Conservation (phyloP, 2,113 vertebrate species). For the Salvelinus namaycush region DNA sequence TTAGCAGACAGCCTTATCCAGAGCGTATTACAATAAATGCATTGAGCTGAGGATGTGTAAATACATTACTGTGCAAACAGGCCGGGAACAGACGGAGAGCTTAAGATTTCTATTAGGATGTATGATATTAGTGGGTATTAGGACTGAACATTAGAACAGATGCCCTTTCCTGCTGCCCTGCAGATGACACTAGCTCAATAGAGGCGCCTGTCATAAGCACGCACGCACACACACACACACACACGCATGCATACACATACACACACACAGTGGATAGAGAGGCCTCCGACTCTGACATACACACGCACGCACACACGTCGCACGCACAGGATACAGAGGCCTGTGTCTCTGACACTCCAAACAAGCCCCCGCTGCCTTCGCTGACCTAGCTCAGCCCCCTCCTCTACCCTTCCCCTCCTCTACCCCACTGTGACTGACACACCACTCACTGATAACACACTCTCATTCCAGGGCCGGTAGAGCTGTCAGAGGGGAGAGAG, state of each 20-base stretch:
- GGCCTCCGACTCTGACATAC: too few species aligned
- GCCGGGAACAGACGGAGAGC: not conserved
- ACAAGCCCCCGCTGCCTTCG: slow-evolving; percentile 17
- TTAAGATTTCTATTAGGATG: not conserved
- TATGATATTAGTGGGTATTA: not conserved
- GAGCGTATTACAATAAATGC: too few species aligned
- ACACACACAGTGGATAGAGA: not conserved
- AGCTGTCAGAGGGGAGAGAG: slow-evolving; percentile 60
- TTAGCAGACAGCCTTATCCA: too few species aligned
- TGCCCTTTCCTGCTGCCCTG: slow-evolving; percentile 3
- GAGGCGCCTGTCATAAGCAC: slow-evolving; percentile 8
- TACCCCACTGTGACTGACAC: slow-evolving; percentile 57
- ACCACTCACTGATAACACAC: slow-evolving; percentile 70
- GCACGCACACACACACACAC: not conserved
- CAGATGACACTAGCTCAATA: slow-evolving; percentile 8
- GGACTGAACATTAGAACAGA: not conserved
- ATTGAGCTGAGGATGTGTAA: not conserved
- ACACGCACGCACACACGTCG: too few species aligned
- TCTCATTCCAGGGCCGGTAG: slow-evolving; percentile 63
- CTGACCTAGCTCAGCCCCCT: slow-evolving; percentile 45
- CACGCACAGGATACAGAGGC: not conserved
- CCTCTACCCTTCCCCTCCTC: slow-evolving; percentile 4
- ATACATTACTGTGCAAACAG: not conserved
- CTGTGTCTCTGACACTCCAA: not conserved
- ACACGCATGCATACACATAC: not conserved